Evolutionary conservation across 2,113 vertebrate species (phyloP).

Genomic region (Cromileptes altivelis): DNA sequence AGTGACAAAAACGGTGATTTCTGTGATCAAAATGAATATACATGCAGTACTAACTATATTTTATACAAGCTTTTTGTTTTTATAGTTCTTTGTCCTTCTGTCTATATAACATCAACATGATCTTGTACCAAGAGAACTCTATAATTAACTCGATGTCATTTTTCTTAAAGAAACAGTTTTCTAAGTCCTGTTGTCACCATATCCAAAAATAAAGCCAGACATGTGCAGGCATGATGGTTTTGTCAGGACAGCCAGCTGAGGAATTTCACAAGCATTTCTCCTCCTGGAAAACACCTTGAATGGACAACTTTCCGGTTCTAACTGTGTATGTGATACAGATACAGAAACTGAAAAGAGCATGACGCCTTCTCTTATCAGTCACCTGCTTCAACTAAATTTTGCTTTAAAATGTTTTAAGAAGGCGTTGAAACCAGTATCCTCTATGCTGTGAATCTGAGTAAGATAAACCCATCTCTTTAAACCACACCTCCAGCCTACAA

Average conservation of each 20-base stretch:
- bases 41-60: no score
- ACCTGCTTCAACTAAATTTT: no score
- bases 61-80: no score
- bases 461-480: slow-evolving; percentile 23
- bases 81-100: no score
- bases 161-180: not conserved
- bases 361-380: no score
- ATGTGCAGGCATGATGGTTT: slow-evolving; percentile 42
- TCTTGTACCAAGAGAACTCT: not conserved
- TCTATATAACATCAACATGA: not conserved
- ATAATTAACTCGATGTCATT: not conserved
- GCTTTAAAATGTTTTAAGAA: not conserved
- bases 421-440: not conserved
- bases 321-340: not conserved
- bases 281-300: slow-evolving; percentile 23
- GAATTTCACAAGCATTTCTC: slow-evolving; percentile 48
- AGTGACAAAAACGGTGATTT: no score
- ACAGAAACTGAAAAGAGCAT: fast-evolving
- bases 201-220: not conserved
- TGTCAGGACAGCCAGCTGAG: slow-evolving; percentile 15
- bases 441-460: not conserved
- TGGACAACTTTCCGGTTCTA: not conserved
- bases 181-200: not conserved
- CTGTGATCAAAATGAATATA: not conserved
- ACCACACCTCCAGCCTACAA: slow-evolving; percentile 70